Base-by-base conservation (phyloP, 2,113 vertebrate species). In the Archocentrus centrarchus region DNA sequence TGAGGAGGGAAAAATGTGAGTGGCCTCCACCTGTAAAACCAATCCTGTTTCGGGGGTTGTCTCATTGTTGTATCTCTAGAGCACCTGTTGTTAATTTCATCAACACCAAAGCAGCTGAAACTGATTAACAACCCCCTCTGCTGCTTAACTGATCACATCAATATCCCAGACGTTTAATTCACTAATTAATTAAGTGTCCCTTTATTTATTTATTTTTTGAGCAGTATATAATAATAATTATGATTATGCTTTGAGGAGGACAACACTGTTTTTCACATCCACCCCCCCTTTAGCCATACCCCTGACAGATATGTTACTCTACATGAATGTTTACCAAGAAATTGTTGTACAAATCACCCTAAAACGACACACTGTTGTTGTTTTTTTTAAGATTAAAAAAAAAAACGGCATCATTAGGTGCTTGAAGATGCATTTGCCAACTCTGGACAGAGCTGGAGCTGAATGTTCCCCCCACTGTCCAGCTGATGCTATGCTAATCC, bases 401-500 rank as follows among this genome's bases (percentile, higher is more conserved):
- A 70, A 70, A 68, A 70, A 70, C 2, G 1, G 50, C 24, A 30
- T 50, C 50, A 70, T 50, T 30, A 70, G 66, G 66, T 70, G 44
- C 44, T 70, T 44, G 10, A 50, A 50, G 24, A 50, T 70, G 18
- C 66, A 50, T 70, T 70, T 73, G 44, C 24, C 44, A 53, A 53
- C 66, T 73, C 13, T 53, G 66, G 66, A 13, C 66, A 53, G 44
- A 53, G 47, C 47, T 32, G 20, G 27, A 53, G 50, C 50, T 53
- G 6, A 53, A 53, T 73, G 47, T 73, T 73, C 27, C 47, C 24
- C 22, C 17, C 24, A 53, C 66, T 73, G 66, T 73, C 66, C 66
- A 73, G 47, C 17, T n/a, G 66, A 73, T 73, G 66, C 66, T 32
- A 11, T 2, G 66, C 66, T 73, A 73, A 73, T 73, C 66, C 66